A percentile compares a stretch with the other conserved stretches of the same genome.
These are phyloP conservation scores for Pegoplata infirma DNA, from an alignment of 2,888 invertebrate genomes.

Conservation along the genomic window DNA sequence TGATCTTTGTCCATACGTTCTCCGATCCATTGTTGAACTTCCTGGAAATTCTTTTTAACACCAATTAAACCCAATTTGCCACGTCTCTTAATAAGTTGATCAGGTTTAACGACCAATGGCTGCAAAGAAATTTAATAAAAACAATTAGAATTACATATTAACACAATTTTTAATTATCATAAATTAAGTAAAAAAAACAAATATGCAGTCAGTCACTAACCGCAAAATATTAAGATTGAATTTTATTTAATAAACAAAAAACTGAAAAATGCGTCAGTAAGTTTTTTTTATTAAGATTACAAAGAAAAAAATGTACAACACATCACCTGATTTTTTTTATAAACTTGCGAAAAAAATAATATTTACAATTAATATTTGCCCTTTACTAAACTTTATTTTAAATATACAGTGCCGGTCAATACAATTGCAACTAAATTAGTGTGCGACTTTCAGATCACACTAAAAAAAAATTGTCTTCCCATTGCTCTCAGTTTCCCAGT, in stretches of 20 bases:
- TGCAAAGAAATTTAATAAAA: constrained; percentile 75
- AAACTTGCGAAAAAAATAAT: background rate
- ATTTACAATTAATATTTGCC: constrained; percentile 15
- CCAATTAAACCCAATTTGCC: constrained; percentile 98
- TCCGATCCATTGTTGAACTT: constrained; percentile 91
- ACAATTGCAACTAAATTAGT: too few species aligned
- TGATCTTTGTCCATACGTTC: constrained; percentile 92
- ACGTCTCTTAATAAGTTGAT: constrained; percentile 98
- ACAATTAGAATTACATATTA: background rate
- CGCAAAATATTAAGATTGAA: too few species aligned
- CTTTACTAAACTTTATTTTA: background rate
- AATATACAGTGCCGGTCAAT: too few species aligned
- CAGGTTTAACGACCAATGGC: constrained; percentile 98
- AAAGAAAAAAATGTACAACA: background rate
- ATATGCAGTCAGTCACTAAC: background rate
- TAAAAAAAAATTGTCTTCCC: too few species aligned
- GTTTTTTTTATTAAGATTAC: background rate
- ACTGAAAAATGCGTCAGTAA: background rate
- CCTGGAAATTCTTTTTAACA: constrained; percentile 90
- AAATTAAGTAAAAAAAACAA: background rate
- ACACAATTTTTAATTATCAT: background rate
- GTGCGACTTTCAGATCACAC: too few species aligned
- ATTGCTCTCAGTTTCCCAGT: too few species aligned
- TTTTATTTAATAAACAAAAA: background rate
- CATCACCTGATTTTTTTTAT: constrained; percentile 19